Evolutionary conservation across 2,888 invertebrate genomes (phyloP).

Genomic region (Timema podura): DNA sequence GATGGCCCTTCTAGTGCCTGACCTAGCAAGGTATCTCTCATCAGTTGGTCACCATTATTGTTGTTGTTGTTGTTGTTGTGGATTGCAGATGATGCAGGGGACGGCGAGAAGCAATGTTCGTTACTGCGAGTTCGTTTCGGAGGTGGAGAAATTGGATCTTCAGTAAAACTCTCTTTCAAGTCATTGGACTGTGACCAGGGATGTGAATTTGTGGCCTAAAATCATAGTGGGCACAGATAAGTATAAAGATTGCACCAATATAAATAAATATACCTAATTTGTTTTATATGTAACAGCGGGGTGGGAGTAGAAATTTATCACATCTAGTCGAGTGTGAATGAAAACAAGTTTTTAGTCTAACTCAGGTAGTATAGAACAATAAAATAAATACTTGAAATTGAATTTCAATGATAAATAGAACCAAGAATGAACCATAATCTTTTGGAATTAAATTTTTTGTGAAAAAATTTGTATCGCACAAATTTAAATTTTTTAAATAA

Average conservation of each 20-base stretch:
- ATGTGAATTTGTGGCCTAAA: constrained; percentile 55
- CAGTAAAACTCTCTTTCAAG: constrained; percentile 44
- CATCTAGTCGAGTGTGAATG: no score
- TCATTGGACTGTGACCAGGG: constrained; percentile 57
- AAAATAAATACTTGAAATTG: no score
- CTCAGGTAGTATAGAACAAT: no score
- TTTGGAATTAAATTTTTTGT: no score
- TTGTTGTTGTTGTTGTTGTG: constrained; percentile 25
- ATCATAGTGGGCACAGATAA: constrained; percentile 10
- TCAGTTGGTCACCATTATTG: constrained; percentile 49
- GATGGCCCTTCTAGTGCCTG: constrained; percentile 73
- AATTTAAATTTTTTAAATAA: no score
- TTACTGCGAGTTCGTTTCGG: constrained; percentile 67
- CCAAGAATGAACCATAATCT: no score
- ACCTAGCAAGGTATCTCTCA: constrained; percentile 67
- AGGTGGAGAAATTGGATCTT: constrained; percentile 59
- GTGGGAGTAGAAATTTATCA: no score
- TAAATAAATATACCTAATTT: no score
- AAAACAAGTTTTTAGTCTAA: no score
- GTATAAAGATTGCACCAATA: background rate
- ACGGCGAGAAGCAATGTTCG: constrained; percentile 44
- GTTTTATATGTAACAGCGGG: no score
- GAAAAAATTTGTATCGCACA: no score
- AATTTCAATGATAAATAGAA: no score
- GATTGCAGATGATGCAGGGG: constrained; percentile 30